These are phyloP conservation scores for Tinea semifulvella DNA, from an alignment of 2,888 invertebrate species.

Conservation along the genomic window DNA sequence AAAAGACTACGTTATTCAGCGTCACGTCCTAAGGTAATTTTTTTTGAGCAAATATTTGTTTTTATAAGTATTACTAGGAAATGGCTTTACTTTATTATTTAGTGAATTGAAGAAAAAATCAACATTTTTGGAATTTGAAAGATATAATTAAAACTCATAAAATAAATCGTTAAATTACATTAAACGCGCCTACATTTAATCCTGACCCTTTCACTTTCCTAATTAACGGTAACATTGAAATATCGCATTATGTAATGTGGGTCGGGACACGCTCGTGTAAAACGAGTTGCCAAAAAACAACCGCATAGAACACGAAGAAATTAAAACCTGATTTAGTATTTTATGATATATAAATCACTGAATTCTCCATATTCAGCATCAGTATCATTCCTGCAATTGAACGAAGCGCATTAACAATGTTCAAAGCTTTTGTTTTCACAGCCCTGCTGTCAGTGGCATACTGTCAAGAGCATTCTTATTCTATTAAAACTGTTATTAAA, in stretches of 20 bases:
- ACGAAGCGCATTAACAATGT: not conserved
- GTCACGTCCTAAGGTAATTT: no score
- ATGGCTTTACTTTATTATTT: no score
- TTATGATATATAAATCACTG: conserved; percentile 12
- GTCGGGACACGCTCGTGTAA: not conserved
- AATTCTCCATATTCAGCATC: not conserved
- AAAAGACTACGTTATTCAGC: no score
- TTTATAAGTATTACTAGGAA: no score
- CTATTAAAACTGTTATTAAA: conserved; percentile 30
- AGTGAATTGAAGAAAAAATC: no score
- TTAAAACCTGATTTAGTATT: conserved; percentile 9
- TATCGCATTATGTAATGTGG: conserved; percentile 1
- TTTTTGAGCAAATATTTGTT: no score
- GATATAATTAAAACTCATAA: not conserved
- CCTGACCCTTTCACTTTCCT: conserved; percentile 11
- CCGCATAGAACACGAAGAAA: conserved; percentile 6
- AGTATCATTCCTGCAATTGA: conserved; percentile 2
- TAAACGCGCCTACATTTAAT: not conserved
- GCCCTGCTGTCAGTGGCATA: conserved; percentile 25
- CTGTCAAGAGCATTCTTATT: conserved; percentile 30
- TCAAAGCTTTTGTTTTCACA: conserved; percentile 23
- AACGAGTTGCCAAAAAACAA: conserved; percentile 10
- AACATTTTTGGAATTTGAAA: no score
- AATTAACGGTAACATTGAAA: not conserved
- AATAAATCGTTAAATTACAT: not conserved